phyloP scores from a whole-genome alignment of 1,140 invertebrate genomes.

The Trialeurodes vaporariorum region DNA sequence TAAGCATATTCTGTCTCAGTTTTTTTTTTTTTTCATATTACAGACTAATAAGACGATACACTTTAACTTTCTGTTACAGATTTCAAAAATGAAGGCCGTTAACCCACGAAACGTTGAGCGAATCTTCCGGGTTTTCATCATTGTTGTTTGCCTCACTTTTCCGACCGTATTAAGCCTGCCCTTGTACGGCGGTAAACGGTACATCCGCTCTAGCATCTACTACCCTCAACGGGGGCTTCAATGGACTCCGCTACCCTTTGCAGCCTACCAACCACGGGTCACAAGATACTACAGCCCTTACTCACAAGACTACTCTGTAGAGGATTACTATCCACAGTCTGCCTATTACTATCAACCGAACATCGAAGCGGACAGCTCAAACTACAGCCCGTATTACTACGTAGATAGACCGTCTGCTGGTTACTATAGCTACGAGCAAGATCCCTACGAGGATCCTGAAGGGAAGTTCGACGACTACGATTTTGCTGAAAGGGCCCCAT shows the following conservation, averaged over 20 bases:
- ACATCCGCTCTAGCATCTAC: not conserved
- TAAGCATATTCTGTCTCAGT: no score
- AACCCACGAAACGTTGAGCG: not conserved
- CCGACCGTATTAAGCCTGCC: not conserved
- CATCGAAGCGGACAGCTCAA: not conserved
- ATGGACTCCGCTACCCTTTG: not conserved
- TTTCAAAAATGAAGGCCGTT: not conserved
- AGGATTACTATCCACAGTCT: not conserved
- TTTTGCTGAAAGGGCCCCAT: not conserved
- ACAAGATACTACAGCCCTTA: not conserved
- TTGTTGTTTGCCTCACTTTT: not conserved
- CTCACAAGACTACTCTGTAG: not conserved
- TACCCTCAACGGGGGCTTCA: not conserved
- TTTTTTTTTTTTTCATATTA: no score
- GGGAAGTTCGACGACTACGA: not conserved
- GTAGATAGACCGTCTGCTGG: not conserved
- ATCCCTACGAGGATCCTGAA: not conserved
- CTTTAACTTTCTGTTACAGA: not conserved
- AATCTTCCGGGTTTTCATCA: not conserved
- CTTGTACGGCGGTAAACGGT: not conserved
- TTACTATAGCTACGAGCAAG: not conserved
- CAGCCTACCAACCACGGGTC: not conserved
- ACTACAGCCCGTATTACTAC: not conserved
- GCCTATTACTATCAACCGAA: not conserved
- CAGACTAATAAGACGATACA: no score